A percentile compares a stretch with the other conserved stretches of the same genome.
Evolutionary conservation across 2,797 vertebrate species (phyloP).

Genomic region (Brachyalestes nurse): DNA sequence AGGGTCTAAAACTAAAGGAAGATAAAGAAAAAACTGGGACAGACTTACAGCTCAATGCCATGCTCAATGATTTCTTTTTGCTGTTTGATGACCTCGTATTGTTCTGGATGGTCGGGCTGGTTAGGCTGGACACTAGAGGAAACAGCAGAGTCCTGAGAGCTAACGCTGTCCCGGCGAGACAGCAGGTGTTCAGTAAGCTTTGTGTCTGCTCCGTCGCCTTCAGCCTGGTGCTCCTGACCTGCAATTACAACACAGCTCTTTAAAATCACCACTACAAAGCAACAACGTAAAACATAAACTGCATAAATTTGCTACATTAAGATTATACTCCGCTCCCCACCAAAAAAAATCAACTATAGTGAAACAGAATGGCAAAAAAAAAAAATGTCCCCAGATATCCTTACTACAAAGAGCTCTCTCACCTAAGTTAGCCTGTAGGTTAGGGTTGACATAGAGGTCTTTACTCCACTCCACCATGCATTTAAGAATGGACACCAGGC

Average conservation of each 20-base stretch:
- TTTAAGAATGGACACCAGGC: slow-evolving; percentile 95
- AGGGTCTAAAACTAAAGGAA: background rate
- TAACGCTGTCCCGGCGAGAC: slow-evolving; percentile 86
- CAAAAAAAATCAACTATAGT: background rate
- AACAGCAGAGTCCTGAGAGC: slow-evolving; percentile 90
- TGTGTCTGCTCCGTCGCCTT: slow-evolving; percentile 85
- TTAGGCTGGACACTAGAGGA: slow-evolving; percentile 83
- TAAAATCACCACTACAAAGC: background rate
- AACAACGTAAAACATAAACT: background rate
- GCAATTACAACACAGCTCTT: slow-evolving; percentile 11
- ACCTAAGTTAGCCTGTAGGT: slow-evolving; percentile 93
- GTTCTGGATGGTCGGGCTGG: slow-evolving; percentile 89
- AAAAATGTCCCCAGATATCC: background rate
- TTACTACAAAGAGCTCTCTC: slow-evolving; percentile 62
- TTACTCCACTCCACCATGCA: slow-evolving; percentile 99
- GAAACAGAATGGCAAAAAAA: background rate
- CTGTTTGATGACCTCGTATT: slow-evolving; percentile 97
- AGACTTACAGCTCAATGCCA: slow-evolving; percentile 91
- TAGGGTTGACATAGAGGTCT: slow-evolving; percentile 97
- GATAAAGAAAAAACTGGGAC: background rate
- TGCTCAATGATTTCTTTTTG: slow-evolving; percentile 98
- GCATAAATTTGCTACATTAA: background rate
- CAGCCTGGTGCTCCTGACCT: slow-evolving; percentile 89
- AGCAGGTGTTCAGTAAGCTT: slow-evolving; percentile 84
- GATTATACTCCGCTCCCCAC: no score